A percentile compares a stretch with the other conserved stretches of the same genome.
Evolutionary conservation across 2,888 invertebrate species (phyloP).

Genomic region (Mantis religiosa): DNA sequence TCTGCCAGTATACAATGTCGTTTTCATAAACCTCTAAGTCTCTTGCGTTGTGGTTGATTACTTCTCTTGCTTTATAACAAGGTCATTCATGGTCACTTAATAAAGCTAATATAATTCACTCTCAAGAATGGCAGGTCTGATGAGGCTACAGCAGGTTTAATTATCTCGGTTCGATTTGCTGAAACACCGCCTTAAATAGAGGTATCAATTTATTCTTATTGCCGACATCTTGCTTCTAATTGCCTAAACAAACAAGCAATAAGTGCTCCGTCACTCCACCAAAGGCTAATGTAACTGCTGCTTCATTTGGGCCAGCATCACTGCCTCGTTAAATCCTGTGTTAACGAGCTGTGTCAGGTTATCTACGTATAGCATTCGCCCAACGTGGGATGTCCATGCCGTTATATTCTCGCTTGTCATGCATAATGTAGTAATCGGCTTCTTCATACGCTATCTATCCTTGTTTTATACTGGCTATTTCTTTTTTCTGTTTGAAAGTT

Average conservation of each 20-base stretch:
- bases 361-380: neutral
- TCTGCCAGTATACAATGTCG: too few species aligned
- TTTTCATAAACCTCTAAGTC: too few species aligned
- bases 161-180: neutral
- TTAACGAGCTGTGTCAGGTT: neutral
- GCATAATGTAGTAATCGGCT: too few species aligned
- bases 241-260: neutral
- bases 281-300: neutral
- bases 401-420: too few species aligned
- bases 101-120: neutral
- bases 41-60: too few species aligned
- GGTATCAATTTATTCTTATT: neutral
- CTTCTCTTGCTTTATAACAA: neutral
- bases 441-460: too few species aligned
- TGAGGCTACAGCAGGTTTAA: neutral
- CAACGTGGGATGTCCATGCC: too few species aligned
- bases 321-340: neutral
- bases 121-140: neutral
- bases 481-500: too few species aligned
- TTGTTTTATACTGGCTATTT: too few species aligned
- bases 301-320: neutral
- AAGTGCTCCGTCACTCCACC: neutral
- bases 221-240: neutral
- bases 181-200: neutral
- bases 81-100: neutral